phyloP scores from a whole-genome alignment of 2,113 vertebrate species.

The Rattus rattus region DNA sequence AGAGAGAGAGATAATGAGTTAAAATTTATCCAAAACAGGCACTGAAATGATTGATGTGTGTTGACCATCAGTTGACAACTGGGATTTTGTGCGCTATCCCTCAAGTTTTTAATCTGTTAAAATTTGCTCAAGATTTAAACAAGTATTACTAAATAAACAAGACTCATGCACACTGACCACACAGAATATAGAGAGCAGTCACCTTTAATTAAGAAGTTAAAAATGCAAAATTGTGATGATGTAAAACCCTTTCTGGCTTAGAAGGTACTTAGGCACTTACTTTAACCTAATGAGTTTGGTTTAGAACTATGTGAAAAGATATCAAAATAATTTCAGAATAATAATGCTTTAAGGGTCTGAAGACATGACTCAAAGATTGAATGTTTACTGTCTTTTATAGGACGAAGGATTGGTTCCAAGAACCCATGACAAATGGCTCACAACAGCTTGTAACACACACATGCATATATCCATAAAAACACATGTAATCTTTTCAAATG shows the following conservation, averaged over 20 bases:
- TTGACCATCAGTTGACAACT: not conserved
- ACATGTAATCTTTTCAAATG: not conserved
- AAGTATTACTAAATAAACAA: not conserved
- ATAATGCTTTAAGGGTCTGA: not conserved
- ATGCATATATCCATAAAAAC: no score
- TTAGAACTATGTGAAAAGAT: not conserved
- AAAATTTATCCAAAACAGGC: not conserved
- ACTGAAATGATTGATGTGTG: not conserved
- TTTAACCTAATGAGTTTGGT: not conserved
- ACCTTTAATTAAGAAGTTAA: constrained; percentile 21
- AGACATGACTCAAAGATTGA: not conserved
- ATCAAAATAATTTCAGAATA: not conserved
- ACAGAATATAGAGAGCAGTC: not conserved
- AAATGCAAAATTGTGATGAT: not conserved
- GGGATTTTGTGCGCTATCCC: not conserved
- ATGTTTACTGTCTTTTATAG: not conserved
- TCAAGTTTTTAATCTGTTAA: not conserved
- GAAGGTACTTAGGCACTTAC: not conserved
- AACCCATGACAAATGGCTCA: not conserved
- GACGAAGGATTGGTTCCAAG: not conserved
- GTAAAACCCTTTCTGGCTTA: not conserved
- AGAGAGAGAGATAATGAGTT: not conserved
- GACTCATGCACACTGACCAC: not conserved
- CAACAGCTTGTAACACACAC: not conserved
- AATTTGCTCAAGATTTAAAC: not conserved